These are phyloP conservation scores for Sebastiscus tertius DNA, from an alignment of 2,797 vertebrate species.

Conservation along the genomic window DNA sequence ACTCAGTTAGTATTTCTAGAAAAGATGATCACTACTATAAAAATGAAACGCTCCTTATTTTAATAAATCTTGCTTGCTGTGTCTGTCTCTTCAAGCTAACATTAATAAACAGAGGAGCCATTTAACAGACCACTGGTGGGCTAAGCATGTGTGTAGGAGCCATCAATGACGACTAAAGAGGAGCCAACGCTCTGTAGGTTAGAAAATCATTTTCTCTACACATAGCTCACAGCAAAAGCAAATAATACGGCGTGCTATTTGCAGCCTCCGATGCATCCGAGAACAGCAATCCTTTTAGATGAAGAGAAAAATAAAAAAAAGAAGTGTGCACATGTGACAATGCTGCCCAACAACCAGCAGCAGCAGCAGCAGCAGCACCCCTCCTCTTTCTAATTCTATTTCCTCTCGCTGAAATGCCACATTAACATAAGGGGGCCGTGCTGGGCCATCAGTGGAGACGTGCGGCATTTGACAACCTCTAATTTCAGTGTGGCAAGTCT, in stretches of 20 bases:
- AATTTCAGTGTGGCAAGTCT: conserved; percentile 71
- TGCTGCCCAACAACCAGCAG: conserved; percentile 27
- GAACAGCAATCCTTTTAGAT: conserved; percentile 8
- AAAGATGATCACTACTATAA: not conserved
- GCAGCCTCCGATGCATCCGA: not conserved
- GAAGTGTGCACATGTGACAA: conserved; percentile 40
- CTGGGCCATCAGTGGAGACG: conserved; percentile 73
- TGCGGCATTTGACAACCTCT: conserved; percentile 80
- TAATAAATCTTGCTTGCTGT: not conserved
- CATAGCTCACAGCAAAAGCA: not conserved
- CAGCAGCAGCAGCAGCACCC: not conserved
- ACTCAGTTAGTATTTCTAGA: not conserved
- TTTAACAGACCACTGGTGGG: conserved; percentile 38
- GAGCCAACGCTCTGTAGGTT: not conserved
- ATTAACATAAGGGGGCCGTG: conserved; percentile 83
- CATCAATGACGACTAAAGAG: conserved; percentile 9
- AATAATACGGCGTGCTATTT: not conserved
- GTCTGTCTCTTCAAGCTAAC: conserved; percentile 2
- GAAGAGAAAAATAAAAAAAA: conserved; percentile 20
- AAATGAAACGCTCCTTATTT: not conserved
- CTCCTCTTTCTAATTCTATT: conserved; percentile 61
- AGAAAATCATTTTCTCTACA: not conserved
- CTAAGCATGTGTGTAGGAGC: conserved; percentile 32
- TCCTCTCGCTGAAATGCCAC: conserved; percentile 81
- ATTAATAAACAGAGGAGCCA: conserved; percentile 21